Evolutionary conservation across 2,888 invertebrate genomes (phyloP).

Genomic region (Scaptomyza parva): DNA sequence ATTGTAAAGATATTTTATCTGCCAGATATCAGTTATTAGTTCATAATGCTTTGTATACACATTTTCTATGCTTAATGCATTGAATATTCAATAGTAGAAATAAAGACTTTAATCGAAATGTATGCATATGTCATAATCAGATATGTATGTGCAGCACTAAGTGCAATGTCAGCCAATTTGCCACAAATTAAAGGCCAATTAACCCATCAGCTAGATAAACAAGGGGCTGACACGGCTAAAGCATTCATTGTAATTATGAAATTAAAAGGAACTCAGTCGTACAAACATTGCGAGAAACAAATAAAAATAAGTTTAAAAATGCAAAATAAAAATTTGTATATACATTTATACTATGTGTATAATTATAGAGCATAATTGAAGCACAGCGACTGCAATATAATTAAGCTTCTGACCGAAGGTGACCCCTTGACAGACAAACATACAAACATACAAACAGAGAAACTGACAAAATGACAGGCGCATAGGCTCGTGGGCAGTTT

Average conservation of each 20-base stretch:
- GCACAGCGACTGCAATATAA: slow-evolving; percentile 60
- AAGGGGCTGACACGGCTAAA: slow-evolving; percentile 17
- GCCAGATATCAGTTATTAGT: no score
- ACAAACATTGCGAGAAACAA: slow-evolving; percentile 58
- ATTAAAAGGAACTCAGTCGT: slow-evolving; percentile 51
- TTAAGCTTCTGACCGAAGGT: slow-evolving; percentile 68
- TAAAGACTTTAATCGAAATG: not conserved
- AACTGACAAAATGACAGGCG: slow-evolving; percentile 64
- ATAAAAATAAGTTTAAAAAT: slow-evolving; percentile 47
- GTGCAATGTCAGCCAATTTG: slow-evolving; percentile 57
- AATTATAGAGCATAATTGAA: slow-evolving; percentile 47
- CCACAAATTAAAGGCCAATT: slow-evolving; percentile 74
- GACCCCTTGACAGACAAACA: slow-evolving; percentile 48
- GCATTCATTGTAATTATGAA: slow-evolving; percentile 71
- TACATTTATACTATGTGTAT: slow-evolving; percentile 4
- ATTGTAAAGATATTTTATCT: no score
- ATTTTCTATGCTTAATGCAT: no score
- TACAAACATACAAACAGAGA: no score
- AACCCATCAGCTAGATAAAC: slow-evolving; percentile 63
- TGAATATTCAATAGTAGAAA: not conserved
- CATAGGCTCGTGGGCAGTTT: slow-evolving; percentile 68
- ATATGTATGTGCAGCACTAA: slow-evolving; percentile 20
- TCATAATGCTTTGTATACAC: no score
- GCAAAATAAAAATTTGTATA: slow-evolving; percentile 38
- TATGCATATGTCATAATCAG: slow-evolving; percentile 1